These are phyloP conservation scores for Xestoiulus laeticollis DNA, from an alignment of 2,888 invertebrate genomes.

Conservation along the genomic window DNA sequence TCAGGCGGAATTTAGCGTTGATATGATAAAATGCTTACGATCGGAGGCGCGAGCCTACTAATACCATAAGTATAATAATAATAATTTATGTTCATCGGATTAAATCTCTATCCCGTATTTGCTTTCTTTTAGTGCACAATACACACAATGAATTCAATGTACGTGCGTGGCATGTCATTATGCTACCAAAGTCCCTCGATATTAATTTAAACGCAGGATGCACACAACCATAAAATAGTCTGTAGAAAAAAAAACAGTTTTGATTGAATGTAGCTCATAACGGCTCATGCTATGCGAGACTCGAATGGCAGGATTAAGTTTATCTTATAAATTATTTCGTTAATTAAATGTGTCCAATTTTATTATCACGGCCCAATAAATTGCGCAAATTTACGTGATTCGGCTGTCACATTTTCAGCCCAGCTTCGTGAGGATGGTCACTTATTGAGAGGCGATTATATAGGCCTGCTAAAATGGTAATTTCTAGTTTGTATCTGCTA, in stretches of 20 bases:
- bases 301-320: not conserved
- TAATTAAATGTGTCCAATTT: not conserved
- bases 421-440: too few species aligned
- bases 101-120: constrained; percentile 20
- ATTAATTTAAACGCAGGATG: not conserved
- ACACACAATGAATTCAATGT: not conserved
- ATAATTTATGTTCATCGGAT: constrained; percentile 41
- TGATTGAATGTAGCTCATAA: not conserved
- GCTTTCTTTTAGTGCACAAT: constrained; percentile 8
- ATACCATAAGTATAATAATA: constrained; percentile 1
- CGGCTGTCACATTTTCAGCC: too few species aligned
- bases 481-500: too few species aligned
- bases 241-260: not conserved
- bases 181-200: not conserved
- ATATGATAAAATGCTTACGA: not conserved
- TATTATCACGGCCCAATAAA: not conserved
- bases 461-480: too few species aligned
- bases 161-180: not conserved
- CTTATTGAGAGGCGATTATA: too few species aligned
- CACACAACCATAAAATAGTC: not conserved
- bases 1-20: not conserved
- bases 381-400: not conserved
- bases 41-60: not conserved
- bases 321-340: not conserved
- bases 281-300: not conserved